These are phyloP conservation scores for Aptenodytes forsteri DNA, from an alignment of 2,113 vertebrate genomes.

Conservation along the genomic window DNA sequence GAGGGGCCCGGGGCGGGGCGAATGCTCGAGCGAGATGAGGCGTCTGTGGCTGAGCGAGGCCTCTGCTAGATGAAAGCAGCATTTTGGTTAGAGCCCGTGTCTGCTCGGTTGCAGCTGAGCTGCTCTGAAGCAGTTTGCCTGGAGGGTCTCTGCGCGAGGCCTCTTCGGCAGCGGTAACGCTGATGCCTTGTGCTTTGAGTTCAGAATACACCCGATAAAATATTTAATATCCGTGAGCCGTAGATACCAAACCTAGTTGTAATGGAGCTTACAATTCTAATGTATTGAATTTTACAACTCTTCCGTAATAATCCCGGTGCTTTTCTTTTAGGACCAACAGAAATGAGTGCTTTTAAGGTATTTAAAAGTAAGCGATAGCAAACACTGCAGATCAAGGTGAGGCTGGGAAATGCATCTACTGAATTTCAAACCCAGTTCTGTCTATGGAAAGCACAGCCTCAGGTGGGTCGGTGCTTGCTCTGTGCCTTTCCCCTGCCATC, in stretches of 20 bases:
- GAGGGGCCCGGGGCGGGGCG: fast-evolving
- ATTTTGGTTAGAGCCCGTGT: fast-evolving
- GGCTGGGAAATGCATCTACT: fast-evolving
- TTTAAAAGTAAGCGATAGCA: background rate
- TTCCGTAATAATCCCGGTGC: background rate
- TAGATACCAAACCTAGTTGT: background rate
- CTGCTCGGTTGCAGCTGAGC: background rate
- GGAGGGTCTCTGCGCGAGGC: background rate
- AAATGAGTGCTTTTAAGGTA: background rate
- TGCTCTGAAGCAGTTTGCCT: background rate
- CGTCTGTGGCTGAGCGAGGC: background rate
- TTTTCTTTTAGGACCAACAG: background rate
- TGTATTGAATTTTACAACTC: background rate
- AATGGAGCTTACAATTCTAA: background rate
- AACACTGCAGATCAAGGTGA: fast-evolving
- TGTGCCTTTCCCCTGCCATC: background rate
- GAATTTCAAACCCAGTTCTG: fast-evolving
- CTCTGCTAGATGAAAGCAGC: no score
- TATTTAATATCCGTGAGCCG: background rate
- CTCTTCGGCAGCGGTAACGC: background rate
- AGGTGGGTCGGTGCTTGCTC: fast-evolving
- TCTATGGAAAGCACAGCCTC: fast-evolving
- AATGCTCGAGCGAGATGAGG: background rate
- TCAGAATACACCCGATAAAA: background rate
- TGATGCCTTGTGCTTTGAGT: background rate